phyloP scores from a whole-genome alignment of 1,140 invertebrate species.

The Cydia pomonella region DNA sequence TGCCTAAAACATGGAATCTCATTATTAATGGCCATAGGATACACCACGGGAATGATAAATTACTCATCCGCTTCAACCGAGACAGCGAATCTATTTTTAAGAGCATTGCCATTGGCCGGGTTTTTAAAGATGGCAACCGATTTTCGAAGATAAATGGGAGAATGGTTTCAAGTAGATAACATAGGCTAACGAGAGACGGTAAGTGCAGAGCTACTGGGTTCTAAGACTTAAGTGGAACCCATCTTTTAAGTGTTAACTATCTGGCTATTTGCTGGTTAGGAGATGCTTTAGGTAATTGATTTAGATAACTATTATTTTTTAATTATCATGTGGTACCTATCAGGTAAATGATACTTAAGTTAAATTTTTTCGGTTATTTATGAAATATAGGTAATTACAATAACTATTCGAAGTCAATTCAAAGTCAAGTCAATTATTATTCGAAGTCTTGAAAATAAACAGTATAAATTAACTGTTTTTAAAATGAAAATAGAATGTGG shows the following conservation, averaged over 20 bases:
- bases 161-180: slow-evolving; percentile 55
- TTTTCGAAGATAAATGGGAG: slow-evolving; percentile 70
- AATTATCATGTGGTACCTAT: too few species aligned
- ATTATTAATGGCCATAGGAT: slow-evolving; percentile 51
- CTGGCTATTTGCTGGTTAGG: slow-evolving; percentile 46
- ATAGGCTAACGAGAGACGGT: slow-evolving; percentile 50
- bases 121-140: slow-evolving; percentile 67
- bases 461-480: too few species aligned
- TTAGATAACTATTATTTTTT: background rate
- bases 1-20: slow-evolving; percentile 22
- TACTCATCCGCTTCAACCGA: slow-evolving; percentile 58
- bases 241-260: slow-evolving; percentile 71
- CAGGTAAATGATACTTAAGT: too few species aligned
- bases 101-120: slow-evolving; percentile 65
- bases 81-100: slow-evolving; percentile 66
- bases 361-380: too few species aligned
- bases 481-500: too few species aligned
- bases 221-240: slow-evolving; percentile 45
- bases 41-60: slow-evolving; percentile 62
- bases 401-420: too few species aligned
- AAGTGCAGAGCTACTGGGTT: slow-evolving; percentile 58
- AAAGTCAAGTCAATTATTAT: too few species aligned
- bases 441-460: too few species aligned
- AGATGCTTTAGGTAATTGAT: background rate
- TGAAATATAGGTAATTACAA: too few species aligned